These are phyloP conservation scores for Ceratoteleas bidentatus DNA, from an alignment of 1,140 invertebrate species.

Conservation along the genomic window DNA sequence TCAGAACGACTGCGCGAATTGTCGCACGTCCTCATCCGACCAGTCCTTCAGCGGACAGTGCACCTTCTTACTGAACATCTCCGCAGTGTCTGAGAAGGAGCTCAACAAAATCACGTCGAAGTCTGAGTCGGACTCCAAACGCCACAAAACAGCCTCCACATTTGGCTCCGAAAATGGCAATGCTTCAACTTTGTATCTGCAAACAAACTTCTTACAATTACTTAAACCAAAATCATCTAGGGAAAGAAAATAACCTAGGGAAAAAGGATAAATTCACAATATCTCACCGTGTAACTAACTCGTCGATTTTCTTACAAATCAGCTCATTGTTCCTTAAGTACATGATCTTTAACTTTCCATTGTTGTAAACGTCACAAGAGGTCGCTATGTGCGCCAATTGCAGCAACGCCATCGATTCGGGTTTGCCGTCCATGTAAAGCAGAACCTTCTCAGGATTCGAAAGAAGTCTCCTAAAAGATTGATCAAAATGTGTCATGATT, in stretches of 20 bases:
- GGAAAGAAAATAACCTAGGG: too few species aligned
- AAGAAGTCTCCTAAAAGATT: constrained; percentile 68
- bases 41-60: constrained; percentile 42
- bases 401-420: constrained; percentile 65
- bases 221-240: too few species aligned
- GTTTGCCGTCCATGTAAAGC: constrained; percentile 66
- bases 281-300: constrained; percentile 52
- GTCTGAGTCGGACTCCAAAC: constrained; percentile 55
- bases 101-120: constrained; percentile 67
- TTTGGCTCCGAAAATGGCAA: constrained; percentile 18
- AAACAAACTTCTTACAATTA: constrained; percentile 23
- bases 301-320: constrained; percentile 26
- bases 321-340: constrained; percentile 22
- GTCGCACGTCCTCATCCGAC: constrained; percentile 8
- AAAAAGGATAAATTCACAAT: too few species aligned
- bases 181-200: constrained; percentile 65
- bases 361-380: constrained; percentile 23
- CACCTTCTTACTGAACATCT: constrained; percentile 41
- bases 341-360: constrained; percentile 44
- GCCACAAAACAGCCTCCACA: constrained; percentile 18
- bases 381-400: constrained; percentile 66
- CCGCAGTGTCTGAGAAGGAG: constrained; percentile 35
- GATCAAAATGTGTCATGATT: constrained; percentile 11
- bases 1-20: constrained; percentile 31
- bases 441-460: constrained; percentile 57